These are phyloP conservation scores for Xenopus laevis DNA, from an alignment of 2,113 vertebrate genomes.

Conservation along the genomic window DNA sequence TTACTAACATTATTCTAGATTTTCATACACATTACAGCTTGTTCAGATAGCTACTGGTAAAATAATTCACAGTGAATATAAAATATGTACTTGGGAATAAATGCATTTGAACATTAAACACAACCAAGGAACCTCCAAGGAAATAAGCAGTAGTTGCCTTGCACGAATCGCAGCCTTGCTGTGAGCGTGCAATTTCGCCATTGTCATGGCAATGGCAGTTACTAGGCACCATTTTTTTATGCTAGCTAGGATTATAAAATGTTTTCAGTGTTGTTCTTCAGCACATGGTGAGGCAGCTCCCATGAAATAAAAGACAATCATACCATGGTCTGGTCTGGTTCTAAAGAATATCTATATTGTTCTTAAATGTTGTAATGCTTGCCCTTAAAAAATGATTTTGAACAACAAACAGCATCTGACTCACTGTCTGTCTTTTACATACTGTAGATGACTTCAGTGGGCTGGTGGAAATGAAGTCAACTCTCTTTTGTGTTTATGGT, in stretches of 20 bases:
- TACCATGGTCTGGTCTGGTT: no score
- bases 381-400: no score
- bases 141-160: neutral
- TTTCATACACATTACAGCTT: neutral
- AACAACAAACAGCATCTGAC: no score
- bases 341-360: no score
- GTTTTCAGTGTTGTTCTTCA: neutral
- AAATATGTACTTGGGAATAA: no score
- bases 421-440: no score
- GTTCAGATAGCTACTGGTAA: neutral
- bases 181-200: neutral
- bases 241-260: neutral
- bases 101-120: neutral
- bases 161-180: neutral
- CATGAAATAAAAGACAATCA: no score
- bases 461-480: no score
- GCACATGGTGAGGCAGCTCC: neutral
- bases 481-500: no score
- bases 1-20: neutral
- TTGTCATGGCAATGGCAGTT: slow-evolving; percentile 31
- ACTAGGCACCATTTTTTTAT: slow-evolving; percentile 32
- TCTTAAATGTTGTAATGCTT: no score
- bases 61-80: neutral
- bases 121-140: neutral
- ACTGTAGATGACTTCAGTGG: no score